These are phyloP conservation scores for Scolopax bukidnonensis DNA, from an alignment of 2,797 vertebrate species.

Conservation along the genomic window DNA sequence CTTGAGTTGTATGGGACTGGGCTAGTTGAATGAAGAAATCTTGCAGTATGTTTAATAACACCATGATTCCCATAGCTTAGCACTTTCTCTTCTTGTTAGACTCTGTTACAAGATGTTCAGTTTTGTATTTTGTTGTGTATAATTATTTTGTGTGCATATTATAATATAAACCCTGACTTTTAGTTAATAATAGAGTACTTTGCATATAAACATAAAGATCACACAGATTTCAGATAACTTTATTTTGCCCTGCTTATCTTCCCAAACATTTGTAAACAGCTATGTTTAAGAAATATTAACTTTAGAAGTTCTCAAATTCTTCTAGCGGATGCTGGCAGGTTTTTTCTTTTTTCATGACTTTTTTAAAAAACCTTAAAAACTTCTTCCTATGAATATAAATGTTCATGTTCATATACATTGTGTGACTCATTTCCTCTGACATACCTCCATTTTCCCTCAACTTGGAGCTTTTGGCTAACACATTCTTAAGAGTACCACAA, in stretches of 20 bases:
- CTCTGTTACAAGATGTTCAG: neutral
- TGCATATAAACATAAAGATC: neutral
- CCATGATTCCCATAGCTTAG: neutral
- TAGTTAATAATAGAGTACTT: neutral
- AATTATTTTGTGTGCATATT: neutral
- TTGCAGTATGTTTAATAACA: neutral
- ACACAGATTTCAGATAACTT: neutral
- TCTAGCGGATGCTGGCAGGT: neutral
- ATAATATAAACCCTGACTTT: neutral
- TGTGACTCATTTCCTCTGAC: neutral
- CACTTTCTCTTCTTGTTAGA: neutral
- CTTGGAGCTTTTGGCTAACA: neutral
- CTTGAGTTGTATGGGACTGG: neutral
- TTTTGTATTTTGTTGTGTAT: neutral
- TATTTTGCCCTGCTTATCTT: neutral
- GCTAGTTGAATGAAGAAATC: neutral
- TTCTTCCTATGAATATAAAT: neutral
- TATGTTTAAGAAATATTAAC: neutral
- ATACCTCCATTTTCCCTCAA: neutral
- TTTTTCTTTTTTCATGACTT: accelerated
- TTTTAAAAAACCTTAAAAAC: neutral
- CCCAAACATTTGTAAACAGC: neutral
- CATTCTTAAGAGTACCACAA: neutral
- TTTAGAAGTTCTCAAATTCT: neutral
- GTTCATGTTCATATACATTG: neutral